A percentile compares a stretch with the other conserved stretches of the same genome.
These are phyloP conservation scores for Candoia aspera DNA, from an alignment of 2,113 vertebrate genomes.

Conservation along the genomic window DNA sequence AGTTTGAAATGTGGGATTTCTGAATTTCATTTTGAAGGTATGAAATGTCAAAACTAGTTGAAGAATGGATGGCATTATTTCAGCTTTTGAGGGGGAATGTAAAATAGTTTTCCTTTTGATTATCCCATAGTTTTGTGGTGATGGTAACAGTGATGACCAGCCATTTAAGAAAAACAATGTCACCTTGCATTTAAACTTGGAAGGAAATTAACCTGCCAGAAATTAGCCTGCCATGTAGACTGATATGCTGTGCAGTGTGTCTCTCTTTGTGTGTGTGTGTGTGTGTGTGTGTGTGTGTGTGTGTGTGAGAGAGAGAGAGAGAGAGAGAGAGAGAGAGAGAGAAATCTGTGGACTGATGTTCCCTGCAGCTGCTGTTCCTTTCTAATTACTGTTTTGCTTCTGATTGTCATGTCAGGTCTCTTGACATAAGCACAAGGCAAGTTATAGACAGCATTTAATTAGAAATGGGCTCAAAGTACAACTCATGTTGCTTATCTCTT, in stretches of 20 bases:
- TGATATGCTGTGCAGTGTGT: background rate
- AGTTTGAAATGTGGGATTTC: background rate
- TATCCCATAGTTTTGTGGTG: background rate
- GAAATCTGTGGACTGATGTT: background rate
- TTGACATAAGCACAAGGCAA: conserved; percentile 14
- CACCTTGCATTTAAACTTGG: conserved; percentile 4
- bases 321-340: background rate
- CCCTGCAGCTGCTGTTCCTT: conserved; percentile 1
- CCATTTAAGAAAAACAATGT: background rate
- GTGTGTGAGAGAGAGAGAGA: background rate
- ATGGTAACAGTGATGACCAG: background rate
- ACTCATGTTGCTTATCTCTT: background rate
- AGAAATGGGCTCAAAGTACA: background rate
- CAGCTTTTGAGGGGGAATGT: background rate
- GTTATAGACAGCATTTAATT: conserved; percentile 11
- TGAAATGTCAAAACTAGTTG: background rate
- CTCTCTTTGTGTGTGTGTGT: background rate
- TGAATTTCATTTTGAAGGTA: conserved; percentile 4
- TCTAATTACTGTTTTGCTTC: conserved; percentile 14
- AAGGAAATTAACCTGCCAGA: conserved; percentile 1
- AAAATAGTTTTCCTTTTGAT: background rate
- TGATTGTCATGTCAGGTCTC: conserved; percentile 6
- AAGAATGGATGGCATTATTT: background rate
- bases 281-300: background rate
- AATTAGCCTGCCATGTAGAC: conserved; percentile 1